Conservation (phyloP, 2,797 vertebrate genomes). For the Poecilia velifera region DNA sequence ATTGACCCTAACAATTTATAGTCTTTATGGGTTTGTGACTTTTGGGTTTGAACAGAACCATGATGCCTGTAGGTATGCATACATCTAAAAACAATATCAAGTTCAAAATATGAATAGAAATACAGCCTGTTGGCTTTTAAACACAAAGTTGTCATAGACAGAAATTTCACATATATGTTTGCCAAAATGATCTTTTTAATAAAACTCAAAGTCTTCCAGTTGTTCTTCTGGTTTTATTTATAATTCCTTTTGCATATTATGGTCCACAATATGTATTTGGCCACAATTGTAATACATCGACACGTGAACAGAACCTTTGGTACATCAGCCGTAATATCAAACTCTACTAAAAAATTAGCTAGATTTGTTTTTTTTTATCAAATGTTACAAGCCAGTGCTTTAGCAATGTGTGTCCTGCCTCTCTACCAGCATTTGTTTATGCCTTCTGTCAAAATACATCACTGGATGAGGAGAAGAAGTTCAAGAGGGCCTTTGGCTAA, state of each 20-base stretch:
- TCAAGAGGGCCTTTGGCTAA: neutral
- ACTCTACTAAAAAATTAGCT: neutral
- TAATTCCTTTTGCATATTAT: neutral
- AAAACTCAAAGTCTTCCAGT: neutral
- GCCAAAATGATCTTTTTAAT: neutral
- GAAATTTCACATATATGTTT: neutral
- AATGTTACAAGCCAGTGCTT: neutral
- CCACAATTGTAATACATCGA: neutral
- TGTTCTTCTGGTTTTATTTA: neutral
- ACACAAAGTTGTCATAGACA: neutral
- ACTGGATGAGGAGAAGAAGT: neutral
- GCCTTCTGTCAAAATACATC: neutral
- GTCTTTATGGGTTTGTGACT: neutral
- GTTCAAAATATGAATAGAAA: neutral
- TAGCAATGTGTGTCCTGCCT: neutral
- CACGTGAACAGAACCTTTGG: neutral
- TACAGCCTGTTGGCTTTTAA: neutral
- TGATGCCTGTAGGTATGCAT: too few species aligned
- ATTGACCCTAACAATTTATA: neutral
- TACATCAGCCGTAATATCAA: neutral
- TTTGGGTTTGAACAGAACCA: neutral
- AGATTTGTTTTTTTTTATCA: neutral
- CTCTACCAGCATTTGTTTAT: neutral
- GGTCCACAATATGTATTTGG: neutral
- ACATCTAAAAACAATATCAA: neutral